Conservation (phyloP, 2,113 vertebrate genomes). For the Salvelinus sp. region DNA sequence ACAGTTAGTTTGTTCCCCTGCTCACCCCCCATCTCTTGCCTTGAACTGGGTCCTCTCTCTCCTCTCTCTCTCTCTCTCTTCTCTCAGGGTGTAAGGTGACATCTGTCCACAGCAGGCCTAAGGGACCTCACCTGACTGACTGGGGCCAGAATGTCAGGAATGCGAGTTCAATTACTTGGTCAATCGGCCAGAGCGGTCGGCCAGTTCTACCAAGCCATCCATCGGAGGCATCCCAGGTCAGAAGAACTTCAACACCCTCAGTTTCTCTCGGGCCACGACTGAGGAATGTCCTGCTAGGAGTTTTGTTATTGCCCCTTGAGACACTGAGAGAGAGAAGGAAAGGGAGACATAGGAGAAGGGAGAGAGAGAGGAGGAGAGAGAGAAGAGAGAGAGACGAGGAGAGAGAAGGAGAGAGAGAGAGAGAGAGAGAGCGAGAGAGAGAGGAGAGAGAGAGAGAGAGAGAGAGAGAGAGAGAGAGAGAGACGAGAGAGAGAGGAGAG, state of each 20-base stretch:
- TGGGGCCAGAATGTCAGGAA: constrained; percentile 52
- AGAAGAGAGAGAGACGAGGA: too few relatives aligned
- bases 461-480: too few relatives aligned
- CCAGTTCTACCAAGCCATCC: constrained; percentile 28
- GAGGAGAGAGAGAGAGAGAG: too few relatives aligned
- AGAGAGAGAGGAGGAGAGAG: too few relatives aligned
- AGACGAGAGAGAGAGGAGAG: too few relatives aligned
- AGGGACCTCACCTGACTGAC: constrained; percentile 42
- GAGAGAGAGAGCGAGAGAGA: too few relatives aligned
- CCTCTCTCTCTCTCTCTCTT: background rate
- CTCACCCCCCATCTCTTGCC: constrained; percentile 21
- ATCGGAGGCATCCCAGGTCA: constrained; percentile 43
- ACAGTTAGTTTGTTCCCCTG: constrained; percentile 12
- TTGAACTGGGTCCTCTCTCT: too few relatives aligned
- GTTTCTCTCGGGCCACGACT: constrained; percentile 22
- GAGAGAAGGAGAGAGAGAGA: too few relatives aligned
- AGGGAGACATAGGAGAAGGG: too few relatives aligned
- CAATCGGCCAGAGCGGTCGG: constrained; percentile 12
- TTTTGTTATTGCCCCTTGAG: constrained; percentile 48
- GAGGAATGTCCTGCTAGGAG: constrained; percentile 31
- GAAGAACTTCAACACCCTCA: constrained; percentile 28
- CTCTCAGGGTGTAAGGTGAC: constrained; percentile 53
- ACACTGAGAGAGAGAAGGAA: constrained; percentile 16
- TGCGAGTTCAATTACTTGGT: constrained; percentile 49
- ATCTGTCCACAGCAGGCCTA: constrained; percentile 57